Conservation (phyloP, 2,888 invertebrate genomes). For the Meloe dianella region DNA sequence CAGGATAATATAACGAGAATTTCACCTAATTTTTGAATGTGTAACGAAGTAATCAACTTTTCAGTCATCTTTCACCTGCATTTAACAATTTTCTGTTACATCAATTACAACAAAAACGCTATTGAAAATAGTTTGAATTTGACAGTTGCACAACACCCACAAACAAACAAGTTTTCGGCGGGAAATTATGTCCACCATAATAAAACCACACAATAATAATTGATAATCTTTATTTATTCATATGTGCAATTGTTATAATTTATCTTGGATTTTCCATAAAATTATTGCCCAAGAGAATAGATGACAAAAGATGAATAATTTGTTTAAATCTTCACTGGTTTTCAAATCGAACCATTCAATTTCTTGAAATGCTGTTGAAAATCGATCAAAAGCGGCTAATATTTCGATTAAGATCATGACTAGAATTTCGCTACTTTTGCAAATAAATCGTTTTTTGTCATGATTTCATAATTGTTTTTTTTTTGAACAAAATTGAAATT, state of each 20-base stretch:
- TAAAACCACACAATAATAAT: neutral
- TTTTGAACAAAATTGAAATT: neutral
- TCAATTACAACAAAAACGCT: neutral
- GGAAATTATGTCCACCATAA: neutral
- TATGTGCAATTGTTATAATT: constrained; percentile 8
- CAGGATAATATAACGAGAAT: neutral
- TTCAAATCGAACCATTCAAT: constrained; percentile 36
- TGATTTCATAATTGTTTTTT: neutral
- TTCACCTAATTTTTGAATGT: constrained; percentile 55
- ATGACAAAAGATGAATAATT: constrained; percentile 42
- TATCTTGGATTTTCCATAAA: constrained; percentile 39
- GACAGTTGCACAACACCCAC: constrained; percentile 15
- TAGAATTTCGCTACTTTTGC: too few relatives aligned
- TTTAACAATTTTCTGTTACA: neutral
- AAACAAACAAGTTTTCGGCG: constrained; percentile 13
- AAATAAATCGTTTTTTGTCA: too few relatives aligned
- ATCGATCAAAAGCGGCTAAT: neutral
- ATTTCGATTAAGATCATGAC: constrained; percentile 9
- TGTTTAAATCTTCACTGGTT: constrained; percentile 43
- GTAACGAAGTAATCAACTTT: constrained; percentile 47
- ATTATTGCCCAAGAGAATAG: constrained; percentile 42
- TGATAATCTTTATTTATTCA: neutral
- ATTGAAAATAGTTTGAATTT: constrained; percentile 16
- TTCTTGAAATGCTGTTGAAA: neutral
- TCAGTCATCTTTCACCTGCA: constrained; percentile 38